Base-by-base conservation (phyloP, 2,113 vertebrate genomes). In the Lanius ludovicianus region DNA sequence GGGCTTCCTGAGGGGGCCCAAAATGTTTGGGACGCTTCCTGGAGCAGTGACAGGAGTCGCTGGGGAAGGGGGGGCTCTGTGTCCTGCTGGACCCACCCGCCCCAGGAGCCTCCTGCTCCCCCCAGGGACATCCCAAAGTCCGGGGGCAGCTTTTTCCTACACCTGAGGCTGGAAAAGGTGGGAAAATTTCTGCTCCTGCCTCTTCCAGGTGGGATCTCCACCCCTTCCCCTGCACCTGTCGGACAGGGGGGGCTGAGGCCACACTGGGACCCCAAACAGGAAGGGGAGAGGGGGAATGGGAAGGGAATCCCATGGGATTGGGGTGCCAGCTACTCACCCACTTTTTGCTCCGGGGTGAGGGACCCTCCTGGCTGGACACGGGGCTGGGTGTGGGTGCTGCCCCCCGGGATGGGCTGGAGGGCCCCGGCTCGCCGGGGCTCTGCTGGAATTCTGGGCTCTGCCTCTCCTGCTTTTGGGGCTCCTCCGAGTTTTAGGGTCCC, bases 271-370 rank as follows among this genome's bases (percentile, higher is more conserved):
- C 65, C 65, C 65, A 10, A 16, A 31, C 0, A 3, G 44, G 19
- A 33, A 11, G 7, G 60, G 42, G 6, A 20, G 30, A 25, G 30
- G 42, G 16, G 57, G 25, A 31, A 47, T 2, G 31, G 30, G 39
- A 30, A 31, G 21, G 25, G 53, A 21, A 33, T 17, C 27, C 91
- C 4, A 0, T 0, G n/a, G 64, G 44, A 7, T 16, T 3, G 5
- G 46, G 44, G 23, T 23, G 6, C 71, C 3, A 1, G 13, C 59
- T 14, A 65, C 69, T 93, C 63, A 92, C 93, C 82, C 91, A 75
- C 41, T 16, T 79, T 3, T 35, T 15, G 65, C 39, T 56, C 31
- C 1, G 68, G 88, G 57, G 3, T 52, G 69, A 44, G 13, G 46
- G 33, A 46, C 10, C 4, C 63, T 89, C 82, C 49, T 0, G 15